Evolutionary conservation across 2,797 vertebrate species (phyloP).

Genomic region (Trachops cirrhosus): DNA sequence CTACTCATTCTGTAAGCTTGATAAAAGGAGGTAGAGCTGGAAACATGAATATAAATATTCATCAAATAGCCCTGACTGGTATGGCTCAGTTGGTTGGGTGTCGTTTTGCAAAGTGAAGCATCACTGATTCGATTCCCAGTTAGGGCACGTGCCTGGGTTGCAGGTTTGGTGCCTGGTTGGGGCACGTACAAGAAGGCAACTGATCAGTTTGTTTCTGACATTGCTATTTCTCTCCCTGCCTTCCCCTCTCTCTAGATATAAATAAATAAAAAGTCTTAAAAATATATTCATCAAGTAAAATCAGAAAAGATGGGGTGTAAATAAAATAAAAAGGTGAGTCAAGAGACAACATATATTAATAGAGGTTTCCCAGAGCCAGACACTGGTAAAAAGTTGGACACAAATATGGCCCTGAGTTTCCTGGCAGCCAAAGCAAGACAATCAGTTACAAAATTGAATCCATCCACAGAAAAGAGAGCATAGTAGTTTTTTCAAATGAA

Average conservation of each 20-base stretch:
- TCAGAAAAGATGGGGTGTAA: not conserved
- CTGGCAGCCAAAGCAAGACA: constrained; percentile 44
- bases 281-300: not conserved
- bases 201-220: not conserved
- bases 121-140: not conserved
- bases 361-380: not conserved
- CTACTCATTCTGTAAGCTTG: not conserved
- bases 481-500: constrained; percentile 27
- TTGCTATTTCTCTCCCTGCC: not conserved
- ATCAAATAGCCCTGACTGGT: not conserved
- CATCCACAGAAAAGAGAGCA: constrained; percentile 27
- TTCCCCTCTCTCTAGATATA: not conserved
- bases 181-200: not conserved
- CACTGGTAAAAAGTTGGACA: not conserved
- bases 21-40: not conserved
- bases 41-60: not conserved
- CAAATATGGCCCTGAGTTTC: constrained; percentile 30
- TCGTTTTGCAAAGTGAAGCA: not conserved
- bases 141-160: not conserved
- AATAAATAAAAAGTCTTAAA: not conserved
- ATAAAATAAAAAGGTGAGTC: constrained; percentile 18
- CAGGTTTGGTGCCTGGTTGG: not conserved
- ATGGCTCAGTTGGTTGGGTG: not conserved
- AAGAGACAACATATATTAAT: not conserved
- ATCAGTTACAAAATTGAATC: constrained; percentile 54